A percentile compares a stretch with the other conserved stretches of the same genome.
Conservation (phyloP, 2,888 invertebrate genomes). For the Mycalesis mineus region DNA sequence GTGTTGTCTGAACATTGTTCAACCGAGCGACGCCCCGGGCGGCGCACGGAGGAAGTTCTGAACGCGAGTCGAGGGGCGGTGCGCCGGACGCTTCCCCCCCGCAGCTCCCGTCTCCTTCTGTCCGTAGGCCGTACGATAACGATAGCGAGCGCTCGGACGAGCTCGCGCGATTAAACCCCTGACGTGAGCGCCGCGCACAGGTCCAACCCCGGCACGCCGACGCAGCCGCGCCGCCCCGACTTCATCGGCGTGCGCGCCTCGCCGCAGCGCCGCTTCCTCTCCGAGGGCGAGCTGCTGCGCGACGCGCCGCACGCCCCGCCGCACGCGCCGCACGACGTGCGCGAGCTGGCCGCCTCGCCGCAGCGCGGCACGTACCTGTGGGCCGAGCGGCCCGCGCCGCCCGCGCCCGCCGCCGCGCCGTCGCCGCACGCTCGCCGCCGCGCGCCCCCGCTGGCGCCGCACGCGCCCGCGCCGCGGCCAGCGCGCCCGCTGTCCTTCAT, state of each 20-base stretch:
- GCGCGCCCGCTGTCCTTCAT: constrained; percentile 92
- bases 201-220: constrained; percentile 95
- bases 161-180: constrained; percentile 77
- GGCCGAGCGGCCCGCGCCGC: constrained; percentile 80
- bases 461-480: constrained; percentile 68
- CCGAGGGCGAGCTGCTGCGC: constrained; percentile 88
- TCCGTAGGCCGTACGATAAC: constrained; percentile 78
- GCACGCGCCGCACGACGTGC: constrained; percentile 88
- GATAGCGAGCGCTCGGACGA: constrained; percentile 76
- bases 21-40: constrained; percentile 17
- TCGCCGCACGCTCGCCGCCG: constrained; percentile 50
- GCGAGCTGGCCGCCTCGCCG: constrained; percentile 92
- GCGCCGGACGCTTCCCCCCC: constrained; percentile 72
- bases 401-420: constrained; percentile 53
- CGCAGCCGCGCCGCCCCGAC: constrained; percentile 91
- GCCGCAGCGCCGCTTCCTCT: constrained; percentile 87
- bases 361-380: constrained; percentile 80
- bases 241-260: constrained; percentile 88
- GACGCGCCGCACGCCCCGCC: constrained; percentile 84
- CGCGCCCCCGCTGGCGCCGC: constrained; percentile 61
- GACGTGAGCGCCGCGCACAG: constrained; percentile 80
- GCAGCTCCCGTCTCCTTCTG: constrained; percentile 77
- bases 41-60: constrained; percentile 39
- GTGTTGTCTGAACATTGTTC: constrained; percentile 22
- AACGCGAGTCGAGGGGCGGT: constrained; percentile 49